Base-by-base conservation (phyloP, 30 jellyfish, hydroid and myxozoan species). In the Hydractinia symbiolongicarpus region DNA sequence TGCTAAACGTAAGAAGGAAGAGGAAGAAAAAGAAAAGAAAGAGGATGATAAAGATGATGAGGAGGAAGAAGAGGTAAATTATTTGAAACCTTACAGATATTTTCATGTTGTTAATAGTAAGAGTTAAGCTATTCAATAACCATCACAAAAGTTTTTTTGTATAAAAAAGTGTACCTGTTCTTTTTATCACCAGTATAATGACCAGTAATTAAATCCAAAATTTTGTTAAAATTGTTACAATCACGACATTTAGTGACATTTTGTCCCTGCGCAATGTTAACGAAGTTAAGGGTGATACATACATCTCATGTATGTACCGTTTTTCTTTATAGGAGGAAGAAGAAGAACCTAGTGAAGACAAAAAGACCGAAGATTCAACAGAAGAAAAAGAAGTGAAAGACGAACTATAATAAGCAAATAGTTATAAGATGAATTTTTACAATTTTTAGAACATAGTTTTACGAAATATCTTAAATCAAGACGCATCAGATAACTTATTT, bases 21-120 rank as follows among this genome's bases (percentile, higher is more conserved):
- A 91, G 70, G 89, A 88, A 60, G 96, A 89, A 51, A 80, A 89
- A 79, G 60, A 77, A 77, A n/a, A 77, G 55, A 79, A 77, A 4
- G 79, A 77, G 76, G 67, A 88, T 7, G 96, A 82, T 78, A 93
- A 79, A 79, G 66, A 49, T 30, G 68, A 13, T 3, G 7, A 19
- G 15, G 14, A 44, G 5, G 84, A 6, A 5, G 40, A 44, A 0
- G 19, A 44, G 15, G 69, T 16, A 58, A 3, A 11, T 58, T 11
- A 58, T 0, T 58, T 58, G 19, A 58, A 58, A 64, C 19, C 40
- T 44, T 51, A 4, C 9, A 51, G 40, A 0, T n/a, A n/a, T 64
- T n/a, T n/a, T n/a, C 2, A 58, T 11, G 0, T 11, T 16, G 15
- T 58, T 64, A 2, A 51, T 51, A n/a, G n/a, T n/a, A n/a, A n/a